Evolutionary conservation across 2,797 vertebrate species (phyloP).

Genomic region (Morelia viridis): DNA sequence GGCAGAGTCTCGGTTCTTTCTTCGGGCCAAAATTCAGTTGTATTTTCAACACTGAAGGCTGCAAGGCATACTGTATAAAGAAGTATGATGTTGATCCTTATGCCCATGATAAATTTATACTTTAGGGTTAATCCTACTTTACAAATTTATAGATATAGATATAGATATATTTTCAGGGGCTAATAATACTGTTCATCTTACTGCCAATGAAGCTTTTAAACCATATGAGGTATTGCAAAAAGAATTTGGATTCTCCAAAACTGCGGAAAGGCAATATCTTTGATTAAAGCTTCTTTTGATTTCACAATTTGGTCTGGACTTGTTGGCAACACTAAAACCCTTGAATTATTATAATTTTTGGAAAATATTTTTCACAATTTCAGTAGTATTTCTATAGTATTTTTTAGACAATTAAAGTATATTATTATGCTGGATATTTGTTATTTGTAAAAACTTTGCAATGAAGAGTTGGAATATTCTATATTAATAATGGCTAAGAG

Average conservation of each 20-base stretch:
- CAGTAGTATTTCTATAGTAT: background rate
- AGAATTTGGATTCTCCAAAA: background rate
- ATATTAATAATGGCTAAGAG: background rate
- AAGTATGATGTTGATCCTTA: background rate
- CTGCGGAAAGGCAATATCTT: background rate
- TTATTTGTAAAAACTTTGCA: background rate
- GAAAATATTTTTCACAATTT: background rate
- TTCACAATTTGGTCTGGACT: background rate
- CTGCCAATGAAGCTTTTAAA: background rate
- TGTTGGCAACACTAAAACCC: background rate
- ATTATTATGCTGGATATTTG: background rate
- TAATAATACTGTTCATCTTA: background rate
- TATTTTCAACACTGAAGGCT: background rate
- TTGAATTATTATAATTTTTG: background rate
- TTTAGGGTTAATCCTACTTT: background rate
- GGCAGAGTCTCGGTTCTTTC: background rate
- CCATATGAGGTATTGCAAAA: background rate
- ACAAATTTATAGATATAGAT: background rate
- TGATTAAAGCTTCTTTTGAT: background rate
- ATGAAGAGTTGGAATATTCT: background rate
- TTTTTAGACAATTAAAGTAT: background rate
- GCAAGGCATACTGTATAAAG: background rate
- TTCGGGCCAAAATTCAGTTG: background rate
- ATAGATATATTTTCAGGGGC: background rate
- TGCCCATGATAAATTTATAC: background rate